phyloP scores from a whole-genome alignment of 2,888 invertebrate species.

The Lochmaea crataegi region DNA sequence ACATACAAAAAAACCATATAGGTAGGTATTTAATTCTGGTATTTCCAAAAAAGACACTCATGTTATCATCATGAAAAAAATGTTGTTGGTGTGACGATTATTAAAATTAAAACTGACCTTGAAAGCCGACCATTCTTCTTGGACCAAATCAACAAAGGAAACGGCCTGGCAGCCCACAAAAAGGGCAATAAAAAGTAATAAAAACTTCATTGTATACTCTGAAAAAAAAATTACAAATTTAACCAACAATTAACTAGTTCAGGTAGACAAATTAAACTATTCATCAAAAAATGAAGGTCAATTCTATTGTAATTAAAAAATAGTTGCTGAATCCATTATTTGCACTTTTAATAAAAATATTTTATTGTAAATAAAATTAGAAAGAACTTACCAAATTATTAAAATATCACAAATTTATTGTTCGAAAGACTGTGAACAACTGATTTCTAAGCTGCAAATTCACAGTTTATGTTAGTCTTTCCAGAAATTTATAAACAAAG shows the following conservation, averaged over 20 bases:
- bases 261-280: not conserved
- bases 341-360: not conserved
- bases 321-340: not conserved
- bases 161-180: conserved; percentile 72
- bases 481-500: conserved; percentile 23
- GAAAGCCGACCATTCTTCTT: conserved; percentile 64
- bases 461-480: conserved; percentile 14
- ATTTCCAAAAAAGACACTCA: too few relatives aligned
- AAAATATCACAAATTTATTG: not conserved
- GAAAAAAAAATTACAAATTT: conserved; percentile 1
- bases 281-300: not conserved
- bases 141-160: conserved; percentile 77
- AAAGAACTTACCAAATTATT: conserved; percentile 14
- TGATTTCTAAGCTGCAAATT: conserved; percentile 9
- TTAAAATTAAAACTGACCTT: conserved; percentile 57
- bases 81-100: not conserved
- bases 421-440: not conserved
- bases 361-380: not conserved
- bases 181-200: conserved; percentile 65
- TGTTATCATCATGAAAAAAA: not conserved
- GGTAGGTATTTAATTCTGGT: too few relatives aligned
- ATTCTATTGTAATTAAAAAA: not conserved
- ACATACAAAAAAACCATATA: too few relatives aligned
- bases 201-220: conserved; percentile 59
- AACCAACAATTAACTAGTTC: not conserved